Evolutionary conservation across 2,113 vertebrate genomes (phyloP).

Genomic region (Barnardius zonarius): DNA sequence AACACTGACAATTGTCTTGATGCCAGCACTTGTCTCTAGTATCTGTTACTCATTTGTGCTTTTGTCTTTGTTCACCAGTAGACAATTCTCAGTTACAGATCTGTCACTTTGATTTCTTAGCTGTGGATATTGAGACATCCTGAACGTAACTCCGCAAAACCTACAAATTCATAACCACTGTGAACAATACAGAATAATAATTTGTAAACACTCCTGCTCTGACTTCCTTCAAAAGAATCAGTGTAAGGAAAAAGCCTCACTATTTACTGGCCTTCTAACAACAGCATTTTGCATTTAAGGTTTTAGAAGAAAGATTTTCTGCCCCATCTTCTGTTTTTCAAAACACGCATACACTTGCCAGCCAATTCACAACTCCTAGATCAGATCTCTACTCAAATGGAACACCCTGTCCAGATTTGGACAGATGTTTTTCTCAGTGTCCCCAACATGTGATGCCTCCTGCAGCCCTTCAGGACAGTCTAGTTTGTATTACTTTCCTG

Average conservation of each 20-base stretch:
- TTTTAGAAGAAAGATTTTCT: not conserved
- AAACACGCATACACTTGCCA: not conserved
- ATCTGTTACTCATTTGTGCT: conserved; percentile 3
- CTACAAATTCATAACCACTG: not conserved
- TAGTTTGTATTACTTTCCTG: not conserved
- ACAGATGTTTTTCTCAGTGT: not conserved
- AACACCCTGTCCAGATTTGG: not conserved
- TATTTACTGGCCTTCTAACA: not conserved
- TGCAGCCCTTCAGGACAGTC: not conserved
- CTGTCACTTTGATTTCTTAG: not conserved
- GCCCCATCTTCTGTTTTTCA: not conserved
- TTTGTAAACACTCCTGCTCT: not conserved
- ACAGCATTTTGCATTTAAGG: not conserved
- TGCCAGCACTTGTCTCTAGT: conserved; percentile 3
- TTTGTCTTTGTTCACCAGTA: conserved; percentile 32
- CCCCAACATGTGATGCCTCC: not conserved
- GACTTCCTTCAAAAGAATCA: not conserved
- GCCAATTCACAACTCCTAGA: not conserved
- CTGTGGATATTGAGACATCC: not conserved
- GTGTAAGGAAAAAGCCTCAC: not conserved
- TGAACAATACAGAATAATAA: not conserved
- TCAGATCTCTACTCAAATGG: not conserved
- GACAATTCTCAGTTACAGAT: not conserved
- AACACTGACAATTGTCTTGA: conserved; percentile 25
- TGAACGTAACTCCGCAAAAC: not conserved